A percentile compares a stretch with the other conserved stretches of the same genome.
Evolutionary conservation across 2,888 invertebrate species (phyloP).

Genomic region (Nemotelus pantherinus): DNA sequence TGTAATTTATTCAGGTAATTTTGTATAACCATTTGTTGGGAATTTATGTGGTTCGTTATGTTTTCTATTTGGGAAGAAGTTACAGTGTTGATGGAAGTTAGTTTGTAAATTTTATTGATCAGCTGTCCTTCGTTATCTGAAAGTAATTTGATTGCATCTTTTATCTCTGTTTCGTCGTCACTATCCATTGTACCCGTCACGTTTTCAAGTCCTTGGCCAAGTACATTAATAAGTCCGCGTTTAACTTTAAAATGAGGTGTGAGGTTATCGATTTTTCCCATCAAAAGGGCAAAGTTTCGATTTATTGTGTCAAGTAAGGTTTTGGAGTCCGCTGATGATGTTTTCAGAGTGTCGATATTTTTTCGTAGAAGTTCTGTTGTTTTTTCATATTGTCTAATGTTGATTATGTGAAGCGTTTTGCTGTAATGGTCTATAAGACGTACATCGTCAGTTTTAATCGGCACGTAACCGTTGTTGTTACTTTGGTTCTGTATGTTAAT

Average conservation of each 20-base stretch:
- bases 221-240: no score
- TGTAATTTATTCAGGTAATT: not conserved
- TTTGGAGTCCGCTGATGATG: not conserved
- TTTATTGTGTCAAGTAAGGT: not conserved
- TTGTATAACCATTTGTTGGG: constrained; percentile 47
- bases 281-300: not conserved
- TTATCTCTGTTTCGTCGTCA: no score
- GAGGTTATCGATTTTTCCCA: not conserved
- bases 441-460: not conserved
- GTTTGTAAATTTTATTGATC: not conserved
- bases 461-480: not conserved
- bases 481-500: not conserved
- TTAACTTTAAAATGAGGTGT: not conserved
- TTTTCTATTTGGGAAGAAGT: no score
- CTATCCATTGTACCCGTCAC: not conserved
- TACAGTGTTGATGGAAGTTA: no score
- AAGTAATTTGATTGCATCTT: constrained; percentile 40
- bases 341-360: not conserved
- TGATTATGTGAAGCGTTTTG: not conserved
- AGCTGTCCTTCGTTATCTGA: constrained; percentile 50
- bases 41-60: constrained; percentile 46
- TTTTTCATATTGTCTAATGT: no score
- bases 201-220: not conserved
- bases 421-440: constrained; percentile 1
- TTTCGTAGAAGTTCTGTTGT: not conserved